Evolutionary conservation across 2,888 invertebrate genomes (phyloP).

Genomic region (Patella caerulea): DNA sequence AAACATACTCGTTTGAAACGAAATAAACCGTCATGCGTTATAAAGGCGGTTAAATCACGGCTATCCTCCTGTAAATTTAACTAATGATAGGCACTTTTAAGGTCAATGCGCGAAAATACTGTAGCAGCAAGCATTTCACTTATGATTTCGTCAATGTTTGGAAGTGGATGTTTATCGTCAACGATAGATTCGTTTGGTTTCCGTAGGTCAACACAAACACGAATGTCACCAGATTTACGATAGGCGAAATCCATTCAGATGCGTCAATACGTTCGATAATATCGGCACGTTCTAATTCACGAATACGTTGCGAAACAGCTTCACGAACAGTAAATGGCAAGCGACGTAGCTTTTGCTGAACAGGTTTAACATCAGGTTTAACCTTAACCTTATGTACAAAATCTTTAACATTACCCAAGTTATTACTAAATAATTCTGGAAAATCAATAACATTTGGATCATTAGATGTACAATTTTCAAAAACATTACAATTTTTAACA

Average conservation of each 20-base stretch:
- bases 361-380: constrained; percentile 1
- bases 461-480: no score
- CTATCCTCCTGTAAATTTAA: background rate
- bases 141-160: constrained; percentile 7
- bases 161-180: constrained; percentile 2
- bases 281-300: background rate
- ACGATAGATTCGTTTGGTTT: constrained; percentile 4
- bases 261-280: constrained; percentile 6
- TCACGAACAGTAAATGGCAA: constrained; percentile 5
- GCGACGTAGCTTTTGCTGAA: background rate
- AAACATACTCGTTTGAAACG: constrained; percentile 3
- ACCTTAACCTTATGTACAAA: constrained; percentile 11
- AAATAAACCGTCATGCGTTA: constrained; percentile 12
- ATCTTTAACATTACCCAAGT: background rate
- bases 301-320: background rate
- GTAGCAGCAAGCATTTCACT: background rate
- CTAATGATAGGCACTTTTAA: background rate
- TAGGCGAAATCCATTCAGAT: no score
- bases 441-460: constrained; percentile 1
- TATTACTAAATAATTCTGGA: background rate
- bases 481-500: no score
- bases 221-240: background rate
- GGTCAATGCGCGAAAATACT: background rate
- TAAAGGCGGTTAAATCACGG: constrained; percentile 13
- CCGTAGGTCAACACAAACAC: constrained; percentile 13